These are phyloP conservation scores for Emydura subglobosa DNA, from an alignment of 2,113 vertebrate genomes.

Conservation along the genomic window DNA sequence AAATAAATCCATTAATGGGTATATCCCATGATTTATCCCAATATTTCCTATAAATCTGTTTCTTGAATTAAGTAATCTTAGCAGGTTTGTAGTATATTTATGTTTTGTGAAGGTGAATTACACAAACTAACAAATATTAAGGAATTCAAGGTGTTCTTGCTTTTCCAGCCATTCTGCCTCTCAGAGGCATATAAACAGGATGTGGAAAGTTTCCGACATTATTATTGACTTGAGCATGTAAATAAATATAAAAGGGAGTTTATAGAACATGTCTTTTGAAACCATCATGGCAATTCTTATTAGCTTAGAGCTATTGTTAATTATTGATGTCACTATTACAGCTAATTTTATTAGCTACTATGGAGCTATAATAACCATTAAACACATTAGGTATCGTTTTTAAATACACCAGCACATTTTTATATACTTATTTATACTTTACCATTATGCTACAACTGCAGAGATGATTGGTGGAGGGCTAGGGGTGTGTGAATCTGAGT, in stretches of 20 bases:
- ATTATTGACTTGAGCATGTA: not conserved
- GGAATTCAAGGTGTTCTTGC: not conserved
- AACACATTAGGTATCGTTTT: not conserved
- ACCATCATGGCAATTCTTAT: not conserved
- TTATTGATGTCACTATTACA: conserved; percentile 7
- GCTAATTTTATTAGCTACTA: conserved; percentile 4
- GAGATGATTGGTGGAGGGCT: not conserved
- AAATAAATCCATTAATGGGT: not conserved
- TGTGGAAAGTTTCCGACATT: not conserved
- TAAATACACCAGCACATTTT: not conserved
- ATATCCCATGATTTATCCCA: not conserved
- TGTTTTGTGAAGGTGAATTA: not conserved
- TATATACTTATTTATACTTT: not conserved
- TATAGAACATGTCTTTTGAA: not conserved
- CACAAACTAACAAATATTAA: not conserved
- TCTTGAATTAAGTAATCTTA: not conserved
- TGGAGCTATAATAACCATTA: not conserved
- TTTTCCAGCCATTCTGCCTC: not conserved
- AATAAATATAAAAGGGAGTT: not conserved
- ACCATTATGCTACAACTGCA: not conserved
- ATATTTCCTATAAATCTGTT: not conserved
- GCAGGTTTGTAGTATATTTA: not conserved
- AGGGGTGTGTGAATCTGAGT: not conserved
- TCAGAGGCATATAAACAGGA: not conserved
- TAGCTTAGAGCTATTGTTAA: not conserved